These are phyloP conservation scores for Pavo muticus DNA, from an alignment of 2,113 vertebrate species.

Conservation along the genomic window DNA sequence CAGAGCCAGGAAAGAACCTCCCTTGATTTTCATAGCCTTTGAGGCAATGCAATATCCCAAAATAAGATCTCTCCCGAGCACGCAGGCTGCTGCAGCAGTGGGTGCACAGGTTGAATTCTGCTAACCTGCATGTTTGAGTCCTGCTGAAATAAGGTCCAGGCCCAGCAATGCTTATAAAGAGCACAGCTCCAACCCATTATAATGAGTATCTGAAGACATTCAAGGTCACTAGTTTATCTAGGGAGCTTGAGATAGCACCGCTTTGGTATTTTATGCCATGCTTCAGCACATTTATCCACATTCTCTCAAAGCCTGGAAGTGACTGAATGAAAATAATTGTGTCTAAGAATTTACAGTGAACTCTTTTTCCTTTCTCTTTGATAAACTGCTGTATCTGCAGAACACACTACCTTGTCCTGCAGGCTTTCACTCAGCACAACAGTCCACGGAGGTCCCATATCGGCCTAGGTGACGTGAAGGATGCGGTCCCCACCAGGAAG, in stretches of 20 bases:
- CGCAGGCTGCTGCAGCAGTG: background rate
- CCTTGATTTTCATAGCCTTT: background rate
- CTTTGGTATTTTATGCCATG: background rate
- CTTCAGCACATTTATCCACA: background rate
- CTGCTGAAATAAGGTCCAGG: background rate
- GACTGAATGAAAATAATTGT: background rate
- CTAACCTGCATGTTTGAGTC: fast-evolving
- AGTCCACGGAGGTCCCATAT: background rate
- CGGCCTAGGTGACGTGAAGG: background rate
- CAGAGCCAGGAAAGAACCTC: background rate
- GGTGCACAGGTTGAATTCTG: background rate
- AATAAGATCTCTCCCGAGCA: background rate
- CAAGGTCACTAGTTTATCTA: background rate
- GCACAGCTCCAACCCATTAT: background rate
- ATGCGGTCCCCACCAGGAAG: background rate
- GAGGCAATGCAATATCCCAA: background rate
- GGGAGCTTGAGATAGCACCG: background rate
- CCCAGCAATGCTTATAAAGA: background rate
- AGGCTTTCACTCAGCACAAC: background rate
- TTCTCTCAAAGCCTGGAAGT: background rate
- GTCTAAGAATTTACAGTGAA: background rate
- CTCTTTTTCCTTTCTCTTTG: background rate
- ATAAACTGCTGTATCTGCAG: background rate
- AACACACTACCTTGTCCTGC: background rate
- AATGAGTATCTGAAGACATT: background rate